Conservation (phyloP, 2,888 invertebrate species). For the Lasioglossum malachurum region DNA sequence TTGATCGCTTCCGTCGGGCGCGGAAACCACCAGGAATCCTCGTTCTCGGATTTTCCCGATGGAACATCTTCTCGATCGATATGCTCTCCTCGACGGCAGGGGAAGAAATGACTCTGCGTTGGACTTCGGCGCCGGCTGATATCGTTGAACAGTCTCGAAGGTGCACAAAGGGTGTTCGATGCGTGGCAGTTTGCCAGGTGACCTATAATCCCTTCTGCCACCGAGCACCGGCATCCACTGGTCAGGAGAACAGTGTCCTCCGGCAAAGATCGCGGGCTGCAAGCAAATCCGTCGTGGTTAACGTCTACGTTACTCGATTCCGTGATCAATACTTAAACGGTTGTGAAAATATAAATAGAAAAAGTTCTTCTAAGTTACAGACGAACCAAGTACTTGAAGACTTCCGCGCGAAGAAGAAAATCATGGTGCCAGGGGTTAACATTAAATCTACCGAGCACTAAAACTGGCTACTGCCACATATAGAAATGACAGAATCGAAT, state of each 20-base stretch:
- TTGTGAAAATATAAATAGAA: too few species aligned
- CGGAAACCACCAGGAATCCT: neutral
- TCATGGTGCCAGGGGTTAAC: too few species aligned
- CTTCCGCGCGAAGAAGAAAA: too few species aligned
- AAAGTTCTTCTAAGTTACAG: too few species aligned
- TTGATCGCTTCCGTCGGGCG: neutral
- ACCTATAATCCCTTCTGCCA: neutral
- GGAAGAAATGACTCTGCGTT: neutral
- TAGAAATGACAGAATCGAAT: too few species aligned
- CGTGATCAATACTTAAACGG: too few species aligned
- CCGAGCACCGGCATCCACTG: neutral
- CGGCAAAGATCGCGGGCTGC: neutral
- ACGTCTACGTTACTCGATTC: neutral
- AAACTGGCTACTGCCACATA: too few species aligned
- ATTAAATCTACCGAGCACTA: too few species aligned
- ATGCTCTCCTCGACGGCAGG: neutral
- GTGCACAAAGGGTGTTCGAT: neutral
- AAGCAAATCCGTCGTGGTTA: neutral
- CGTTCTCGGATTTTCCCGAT: neutral
- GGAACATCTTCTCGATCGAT: neutral
- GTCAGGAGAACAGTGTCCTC: neutral
- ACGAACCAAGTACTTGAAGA: too few species aligned
- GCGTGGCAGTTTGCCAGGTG: conserved; percentile 3
- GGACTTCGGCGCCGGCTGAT: neutral
- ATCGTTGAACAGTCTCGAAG: neutral